These are phyloP conservation scores for Triplophysa dalaica DNA, from an alignment of 2,113 vertebrate species.

Conservation along the genomic window DNA sequence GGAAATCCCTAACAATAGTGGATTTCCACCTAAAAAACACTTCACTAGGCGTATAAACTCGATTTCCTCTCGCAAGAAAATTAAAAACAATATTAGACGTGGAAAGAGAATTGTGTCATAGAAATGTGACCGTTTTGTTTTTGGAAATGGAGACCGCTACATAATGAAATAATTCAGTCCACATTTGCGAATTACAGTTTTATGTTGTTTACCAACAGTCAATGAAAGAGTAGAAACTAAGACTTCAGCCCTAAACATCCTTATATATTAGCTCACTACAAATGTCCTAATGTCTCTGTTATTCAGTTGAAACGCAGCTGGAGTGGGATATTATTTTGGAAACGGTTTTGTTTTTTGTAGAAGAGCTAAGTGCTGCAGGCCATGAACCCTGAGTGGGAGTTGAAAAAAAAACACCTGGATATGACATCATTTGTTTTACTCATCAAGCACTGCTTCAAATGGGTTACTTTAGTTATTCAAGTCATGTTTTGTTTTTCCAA, in stretches of 20 bases:
- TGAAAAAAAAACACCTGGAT: slow-evolving; percentile 53
- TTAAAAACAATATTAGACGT: slow-evolving; percentile 50
- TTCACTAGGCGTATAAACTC: slow-evolving; percentile 46
- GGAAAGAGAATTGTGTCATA: slow-evolving; percentile 27
- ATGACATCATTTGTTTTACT: slow-evolving; percentile 61
- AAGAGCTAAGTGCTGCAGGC: slow-evolving; percentile 38
- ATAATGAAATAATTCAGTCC: not conserved
- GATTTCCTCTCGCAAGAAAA: slow-evolving; percentile 49
- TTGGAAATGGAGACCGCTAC: not conserved
- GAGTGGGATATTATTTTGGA: slow-evolving; percentile 36
- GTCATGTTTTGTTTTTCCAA: slow-evolving; percentile 48
- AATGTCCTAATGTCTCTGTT: slow-evolving; percentile 23
- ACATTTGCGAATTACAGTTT: not conserved
- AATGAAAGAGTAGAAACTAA: not conserved
- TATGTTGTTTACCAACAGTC: slow-evolving; percentile 8
- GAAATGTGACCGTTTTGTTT: slow-evolving; percentile 14
- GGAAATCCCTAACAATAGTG: slow-evolving; percentile 53
- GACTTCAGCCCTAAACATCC: slow-evolving; percentile 9
- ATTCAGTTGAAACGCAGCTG: slow-evolving; percentile 30
- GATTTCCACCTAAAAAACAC: slow-evolving; percentile 52
- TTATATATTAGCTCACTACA: not conserved
- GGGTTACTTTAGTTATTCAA: slow-evolving; percentile 37
- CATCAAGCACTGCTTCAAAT: slow-evolving; percentile 40
- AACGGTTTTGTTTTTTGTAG: slow-evolving; percentile 27
- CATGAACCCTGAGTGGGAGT: slow-evolving; percentile 51